A percentile compares a stretch with the other conserved stretches of the same genome.
These are phyloP conservation scores for Phymanthus crucifer DNA, from an alignment of 92 coral and sea anemone genomes.

Conservation along the genomic window DNA sequence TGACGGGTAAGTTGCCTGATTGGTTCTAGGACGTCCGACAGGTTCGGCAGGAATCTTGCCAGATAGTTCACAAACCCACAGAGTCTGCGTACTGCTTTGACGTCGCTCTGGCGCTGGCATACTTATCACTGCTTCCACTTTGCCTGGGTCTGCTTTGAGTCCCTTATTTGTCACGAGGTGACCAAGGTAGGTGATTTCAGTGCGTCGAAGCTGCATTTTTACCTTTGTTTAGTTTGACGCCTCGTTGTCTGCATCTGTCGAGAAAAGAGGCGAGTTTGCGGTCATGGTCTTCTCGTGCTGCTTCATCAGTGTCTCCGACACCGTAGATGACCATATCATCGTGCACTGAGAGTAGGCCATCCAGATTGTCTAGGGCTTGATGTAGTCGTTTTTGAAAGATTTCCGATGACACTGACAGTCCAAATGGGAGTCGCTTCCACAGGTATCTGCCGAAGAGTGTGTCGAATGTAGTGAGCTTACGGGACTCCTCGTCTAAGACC, in stretches of 20 bases:
- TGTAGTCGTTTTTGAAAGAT: conserved; percentile 26
- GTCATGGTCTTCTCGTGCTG: conserved; percentile 11
- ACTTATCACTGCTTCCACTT: conserved; percentile 18
- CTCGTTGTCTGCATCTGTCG: conserved; percentile 17
- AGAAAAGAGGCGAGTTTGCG: conserved; percentile 4
- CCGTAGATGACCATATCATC: conserved; percentile 19
- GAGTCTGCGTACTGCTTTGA: conserved; percentile 30
- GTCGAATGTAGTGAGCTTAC: conserved; percentile 22
- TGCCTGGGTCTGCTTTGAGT: conserved; percentile 16
- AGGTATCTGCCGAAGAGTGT: conserved; percentile 11
- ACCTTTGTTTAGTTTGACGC: conserved; percentile 24
- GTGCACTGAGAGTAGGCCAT: conserved; percentile 25
- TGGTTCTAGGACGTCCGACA: conserved; percentile 19
- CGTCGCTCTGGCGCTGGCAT: conserved; percentile 26
- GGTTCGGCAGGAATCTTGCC: not conserved
- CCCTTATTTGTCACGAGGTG: conserved; percentile 13
- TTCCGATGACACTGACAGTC: conserved; percentile 23
- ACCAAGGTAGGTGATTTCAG: conserved; percentile 13
- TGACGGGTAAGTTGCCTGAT: conserved; percentile 19
- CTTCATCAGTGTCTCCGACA: conserved; percentile 24
- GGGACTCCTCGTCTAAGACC: conserved; percentile 10
- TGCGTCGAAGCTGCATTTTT: conserved; percentile 12
- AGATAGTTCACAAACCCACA: too few relatives aligned
- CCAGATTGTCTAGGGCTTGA: conserved; percentile 37
- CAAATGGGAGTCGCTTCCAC: conserved; percentile 29